Base-by-base conservation (phyloP, 2,888 invertebrate species). In the Papilio protenor region DNA sequence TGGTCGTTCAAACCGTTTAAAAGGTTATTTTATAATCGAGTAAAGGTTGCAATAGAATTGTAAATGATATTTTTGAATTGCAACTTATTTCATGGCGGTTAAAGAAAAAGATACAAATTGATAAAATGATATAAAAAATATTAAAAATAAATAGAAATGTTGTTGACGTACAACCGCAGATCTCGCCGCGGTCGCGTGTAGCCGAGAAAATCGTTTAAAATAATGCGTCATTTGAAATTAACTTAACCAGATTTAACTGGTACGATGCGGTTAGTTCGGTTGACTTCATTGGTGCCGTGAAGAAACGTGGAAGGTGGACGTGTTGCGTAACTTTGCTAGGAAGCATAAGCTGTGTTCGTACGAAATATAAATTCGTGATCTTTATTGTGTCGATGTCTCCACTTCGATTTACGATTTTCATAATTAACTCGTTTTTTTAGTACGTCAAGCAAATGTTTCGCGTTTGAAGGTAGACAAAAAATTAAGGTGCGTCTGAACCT, bases 161-260 rank as follows among this genome's bases (percentile, higher is more conserved):
- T 33, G 27, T 27, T 16, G 21, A 61, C n/a, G 61, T 40, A 52
- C 0, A 73, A 64, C 69, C 73, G 57, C 73, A 47, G 69, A 47
- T 21, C 27, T 52, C 16, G 66, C 27, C 27, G 77, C 77, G 57
- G 73, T 47, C 27, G 71, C 61, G 47, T 57, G 59, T 69, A 4
- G 70, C 27, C 21, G 73, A 52, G 81, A 77, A 79, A 82, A 82
- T 79, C 81, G 79, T 85, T 86, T 85, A 81, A 84, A 86, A 86
- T 85, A 86, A 86, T 86, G 82, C 84, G 85, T 85, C 85, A 87
- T 87, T 87, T 77, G 77, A 80, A 81, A 81, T 85, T 79, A 82
- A 85, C 82, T 82, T 81, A 88, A 89, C 89, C 88, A 86, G 89
- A 85, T 87, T 82, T 81, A 88, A 87, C 90, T 88, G 85, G 90